These are phyloP conservation scores for Celastrina argiolus DNA, from an alignment of 2,888 invertebrate species.

Conservation along the genomic window DNA sequence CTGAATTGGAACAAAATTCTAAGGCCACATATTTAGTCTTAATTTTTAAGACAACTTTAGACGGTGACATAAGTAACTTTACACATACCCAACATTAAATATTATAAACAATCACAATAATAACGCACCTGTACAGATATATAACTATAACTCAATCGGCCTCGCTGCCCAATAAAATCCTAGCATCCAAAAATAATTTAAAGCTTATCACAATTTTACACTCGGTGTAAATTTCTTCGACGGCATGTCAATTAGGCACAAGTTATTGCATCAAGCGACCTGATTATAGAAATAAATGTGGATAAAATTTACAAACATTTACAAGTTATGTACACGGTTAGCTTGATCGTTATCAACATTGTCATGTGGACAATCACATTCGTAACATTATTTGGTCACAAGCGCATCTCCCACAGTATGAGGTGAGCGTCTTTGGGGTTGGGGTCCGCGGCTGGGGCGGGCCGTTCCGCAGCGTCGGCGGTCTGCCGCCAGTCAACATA, in stretches of 20 bases:
- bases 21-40: neutral
- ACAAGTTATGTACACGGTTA: constrained; percentile 39
- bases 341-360: constrained; percentile 5
- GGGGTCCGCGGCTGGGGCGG: constrained; percentile 79
- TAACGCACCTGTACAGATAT: constrained; percentile 58
- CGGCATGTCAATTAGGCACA: constrained; percentile 26
- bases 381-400: constrained; percentile 47
- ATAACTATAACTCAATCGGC: constrained; percentile 48
- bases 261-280: constrained; percentile 35
- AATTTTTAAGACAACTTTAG: neutral
- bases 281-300: constrained; percentile 29
- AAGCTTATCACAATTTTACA: constrained; percentile 68
- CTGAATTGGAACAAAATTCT: neutral
- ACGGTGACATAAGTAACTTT: neutral
- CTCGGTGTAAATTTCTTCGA: constrained; percentile 47
- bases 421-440: constrained; percentile 92
- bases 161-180: constrained; percentile 41
- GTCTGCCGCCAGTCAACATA: constrained; percentile 91
- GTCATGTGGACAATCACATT: constrained; percentile 12
- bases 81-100: constrained; percentile 36
- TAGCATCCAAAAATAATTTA: constrained; percentile 70
- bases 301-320: constrained; percentile 46
- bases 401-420: constrained; percentile 88
- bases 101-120: constrained; percentile 59
- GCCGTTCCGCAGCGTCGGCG: constrained; percentile 79